phyloP scores from a whole-genome alignment of 1,140 invertebrate species.

The Dinoponera quadriceps region DNA sequence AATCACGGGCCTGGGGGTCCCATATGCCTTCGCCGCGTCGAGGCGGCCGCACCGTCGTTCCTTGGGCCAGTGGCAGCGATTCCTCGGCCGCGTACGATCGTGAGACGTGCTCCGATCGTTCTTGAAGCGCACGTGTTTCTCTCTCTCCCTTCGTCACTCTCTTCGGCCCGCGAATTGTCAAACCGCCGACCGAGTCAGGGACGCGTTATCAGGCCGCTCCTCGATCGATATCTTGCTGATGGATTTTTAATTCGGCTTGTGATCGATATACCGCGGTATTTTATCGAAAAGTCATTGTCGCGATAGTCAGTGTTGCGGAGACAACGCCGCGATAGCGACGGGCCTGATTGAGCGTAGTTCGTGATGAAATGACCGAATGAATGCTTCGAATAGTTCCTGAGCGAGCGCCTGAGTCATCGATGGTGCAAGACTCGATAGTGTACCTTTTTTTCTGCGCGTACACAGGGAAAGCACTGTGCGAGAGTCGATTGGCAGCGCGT shows the following conservation, averaged over 20 bases:
- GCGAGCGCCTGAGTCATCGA: slow-evolving; percentile 26
- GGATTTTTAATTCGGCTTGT: slow-evolving; percentile 40
- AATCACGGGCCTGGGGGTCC: slow-evolving; percentile 80
- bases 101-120: slow-evolving; percentile 70
- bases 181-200: not conserved
- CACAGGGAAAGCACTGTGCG: slow-evolving; percentile 31
- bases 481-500: not conserved
- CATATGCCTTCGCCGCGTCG: slow-evolving; percentile 78
- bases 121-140: slow-evolving; percentile 68
- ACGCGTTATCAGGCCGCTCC: not conserved
- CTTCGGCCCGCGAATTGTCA: not conserved
- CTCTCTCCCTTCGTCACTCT: not conserved
- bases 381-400: not conserved
- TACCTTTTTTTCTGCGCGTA: not conserved
- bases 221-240: slow-evolving; percentile 30
- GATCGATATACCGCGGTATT: slow-evolving; percentile 12
- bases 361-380: not conserved
- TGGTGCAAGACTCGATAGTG: slow-evolving; percentile 14
- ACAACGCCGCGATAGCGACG: not conserved
- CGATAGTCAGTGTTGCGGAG: not conserved
- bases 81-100: slow-evolving; percentile 77
- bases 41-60: slow-evolving; percentile 78
- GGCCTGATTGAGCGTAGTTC: not conserved
- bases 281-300: slow-evolving; percentile 36
- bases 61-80: slow-evolving; percentile 82